Evolutionary conservation across 2,113 vertebrate genomes (phyloP).

Genomic region (Callithrix jacchus): DNA sequence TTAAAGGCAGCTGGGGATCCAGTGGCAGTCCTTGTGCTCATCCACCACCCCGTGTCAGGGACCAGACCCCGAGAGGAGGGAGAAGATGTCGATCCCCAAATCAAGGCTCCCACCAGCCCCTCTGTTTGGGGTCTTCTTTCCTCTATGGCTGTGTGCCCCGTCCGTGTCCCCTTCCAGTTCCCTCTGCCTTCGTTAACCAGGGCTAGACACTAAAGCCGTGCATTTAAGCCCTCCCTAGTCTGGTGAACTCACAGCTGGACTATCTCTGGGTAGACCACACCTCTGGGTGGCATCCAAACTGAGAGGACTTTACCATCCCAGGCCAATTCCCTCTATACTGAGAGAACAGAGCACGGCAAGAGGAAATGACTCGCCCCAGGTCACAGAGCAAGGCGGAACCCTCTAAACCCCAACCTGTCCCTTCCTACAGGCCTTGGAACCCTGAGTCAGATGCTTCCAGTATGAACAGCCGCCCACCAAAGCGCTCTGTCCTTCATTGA

Average conservation of each 20-base stretch:
- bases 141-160: neutral
- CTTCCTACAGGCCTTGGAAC: neutral
- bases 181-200: conserved; percentile 55
- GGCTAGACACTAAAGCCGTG: conserved; percentile 68
- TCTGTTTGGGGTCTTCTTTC: conserved; percentile 54
- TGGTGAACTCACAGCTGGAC: conserved; percentile 35
- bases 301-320: neutral
- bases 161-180: conserved; percentile 44
- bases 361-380: neutral
- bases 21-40: neutral
- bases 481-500: neutral
- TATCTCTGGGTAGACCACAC: neutral
- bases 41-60: neutral
- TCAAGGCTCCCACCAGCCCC: conserved; percentile 4
- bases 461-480: neutral
- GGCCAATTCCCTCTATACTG: neutral
- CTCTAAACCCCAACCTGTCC: neutral
- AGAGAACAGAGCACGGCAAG: neutral
- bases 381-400: neutral
- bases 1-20: neutral
- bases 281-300: neutral
- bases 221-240: conserved; percentile 55
- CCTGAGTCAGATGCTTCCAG: fast-evolving
- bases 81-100: neutral
- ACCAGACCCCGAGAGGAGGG: neutral